Evolutionary conservation across 1,140 invertebrate genomes (phyloP).

Genomic region (Aphaenogaster ashmeadi): DNA sequence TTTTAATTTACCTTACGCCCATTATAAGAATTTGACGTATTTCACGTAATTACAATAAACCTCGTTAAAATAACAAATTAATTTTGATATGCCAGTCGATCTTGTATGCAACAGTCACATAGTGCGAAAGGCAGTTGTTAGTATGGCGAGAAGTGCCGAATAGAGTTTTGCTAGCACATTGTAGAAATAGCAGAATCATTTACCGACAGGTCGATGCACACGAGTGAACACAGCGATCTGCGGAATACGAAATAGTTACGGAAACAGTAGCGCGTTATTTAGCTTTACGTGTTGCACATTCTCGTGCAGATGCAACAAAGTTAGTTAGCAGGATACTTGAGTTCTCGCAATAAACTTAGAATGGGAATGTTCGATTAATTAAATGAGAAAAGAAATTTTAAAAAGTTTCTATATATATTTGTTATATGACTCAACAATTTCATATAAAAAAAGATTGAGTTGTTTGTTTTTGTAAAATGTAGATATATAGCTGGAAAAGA

Average conservation of each 20-base stretch:
- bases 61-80: not conserved
- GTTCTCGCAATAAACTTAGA: conserved; percentile 7
- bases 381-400: not conserved
- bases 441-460: not conserved
- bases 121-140: not conserved
- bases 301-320: conserved; percentile 17
- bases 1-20: not conserved
- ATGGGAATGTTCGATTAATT: not conserved
- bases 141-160: conserved; percentile 15
- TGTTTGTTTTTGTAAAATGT: not conserved
- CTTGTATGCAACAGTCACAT: not conserved
- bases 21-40: not conserved
- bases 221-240: conserved; percentile 69
- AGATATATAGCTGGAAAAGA: not conserved
- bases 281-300: conserved; percentile 44
- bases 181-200: conserved; percentile 76
- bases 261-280: conserved; percentile 22
- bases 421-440: not conserved
- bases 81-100: not conserved
- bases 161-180: conserved; percentile 69
- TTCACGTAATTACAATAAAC: not conserved
- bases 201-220: conserved; percentile 81
- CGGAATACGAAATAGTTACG: conserved; percentile 60
- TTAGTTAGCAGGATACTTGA: not conserved
- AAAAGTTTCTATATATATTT: not conserved